phyloP scores from a whole-genome alignment of 2,888 invertebrate genomes.

The Drosophila cognata region DNA sequence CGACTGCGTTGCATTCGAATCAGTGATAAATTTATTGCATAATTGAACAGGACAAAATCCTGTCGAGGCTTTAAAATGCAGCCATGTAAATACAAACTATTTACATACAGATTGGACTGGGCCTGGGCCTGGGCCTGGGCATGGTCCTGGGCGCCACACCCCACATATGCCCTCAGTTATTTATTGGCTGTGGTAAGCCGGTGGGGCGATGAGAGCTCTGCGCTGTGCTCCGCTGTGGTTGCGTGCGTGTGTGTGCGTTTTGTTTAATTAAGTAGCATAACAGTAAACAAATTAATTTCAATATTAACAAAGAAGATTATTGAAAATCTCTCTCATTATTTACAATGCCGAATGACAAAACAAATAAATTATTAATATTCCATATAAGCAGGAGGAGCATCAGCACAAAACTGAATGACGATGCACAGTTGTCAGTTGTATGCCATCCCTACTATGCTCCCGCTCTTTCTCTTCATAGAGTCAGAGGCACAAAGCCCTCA shows the following conservation, averaged over 20 bases:
- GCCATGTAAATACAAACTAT: slow-evolving; percentile 64
- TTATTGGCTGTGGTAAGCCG: slow-evolving; percentile 73
- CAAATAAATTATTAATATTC: slow-evolving; percentile 79
- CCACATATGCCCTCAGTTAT: slow-evolving; percentile 60
- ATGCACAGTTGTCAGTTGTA: slow-evolving; percentile 43
- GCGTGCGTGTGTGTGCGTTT: slow-evolving; percentile 45
- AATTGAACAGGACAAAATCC: slow-evolving; percentile 76
- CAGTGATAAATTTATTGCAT: slow-evolving; percentile 81
- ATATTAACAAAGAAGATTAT: slow-evolving; percentile 81
- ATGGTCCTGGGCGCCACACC: neutral
- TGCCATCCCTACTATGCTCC: neutral
- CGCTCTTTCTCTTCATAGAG: neutral
- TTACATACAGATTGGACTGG: slow-evolving; percentile 62
- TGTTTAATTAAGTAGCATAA: slow-evolving; percentile 81
- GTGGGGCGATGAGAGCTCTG: slow-evolving; percentile 30
- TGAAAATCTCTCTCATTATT: slow-evolving; percentile 81
- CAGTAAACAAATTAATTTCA: slow-evolving; percentile 81
- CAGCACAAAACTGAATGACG: slow-evolving; percentile 58
- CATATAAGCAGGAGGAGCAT: slow-evolving; percentile 38
- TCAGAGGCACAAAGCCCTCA: slow-evolving; percentile 69
- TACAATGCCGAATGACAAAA: slow-evolving; percentile 80
- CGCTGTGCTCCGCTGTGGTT: neutral
- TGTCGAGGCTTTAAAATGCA: slow-evolving; percentile 70
- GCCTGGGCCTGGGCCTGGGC: neutral
- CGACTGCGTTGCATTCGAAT: slow-evolving; percentile 60